Percentiles rank a stretch among this genome's conserved stretches.
phyloP scores from a whole-genome alignment of 2,888 invertebrate genomes.

The Petrolisthes manimaculis region DNA sequence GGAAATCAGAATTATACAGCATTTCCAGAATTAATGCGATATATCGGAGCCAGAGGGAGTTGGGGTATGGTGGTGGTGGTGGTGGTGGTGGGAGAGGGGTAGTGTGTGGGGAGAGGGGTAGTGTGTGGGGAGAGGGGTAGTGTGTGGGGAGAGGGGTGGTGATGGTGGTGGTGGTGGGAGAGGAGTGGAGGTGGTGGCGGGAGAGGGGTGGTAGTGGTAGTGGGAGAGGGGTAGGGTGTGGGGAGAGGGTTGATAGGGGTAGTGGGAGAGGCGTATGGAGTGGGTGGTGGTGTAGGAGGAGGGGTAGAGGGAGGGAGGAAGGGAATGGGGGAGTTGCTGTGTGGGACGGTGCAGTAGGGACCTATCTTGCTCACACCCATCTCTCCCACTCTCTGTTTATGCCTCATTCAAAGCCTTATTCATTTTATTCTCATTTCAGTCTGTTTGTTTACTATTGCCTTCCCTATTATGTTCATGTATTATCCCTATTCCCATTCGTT shows the following conservation, averaged over 20 bases:
- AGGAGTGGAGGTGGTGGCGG: too few relatives aligned
- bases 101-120: background rate
- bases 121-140: too few relatives aligned
- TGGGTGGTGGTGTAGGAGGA: too few relatives aligned
- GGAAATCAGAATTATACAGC: slow-evolving; percentile 58
- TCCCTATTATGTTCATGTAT: too few relatives aligned
- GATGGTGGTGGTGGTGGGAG: too few relatives aligned
- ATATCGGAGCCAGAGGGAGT: slow-evolving; percentile 24
- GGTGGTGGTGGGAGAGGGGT: background rate
- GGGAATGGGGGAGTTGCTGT: background rate
- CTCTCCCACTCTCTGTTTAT: background rate
- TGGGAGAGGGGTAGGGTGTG: too few relatives aligned
- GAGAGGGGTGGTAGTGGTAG: too few relatives aligned
- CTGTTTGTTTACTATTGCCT: too few relatives aligned
- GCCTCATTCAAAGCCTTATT: background rate
- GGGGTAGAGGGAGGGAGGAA: background rate
- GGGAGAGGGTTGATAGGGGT: too few relatives aligned
- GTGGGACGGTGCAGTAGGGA: background rate
- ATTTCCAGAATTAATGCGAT: slow-evolving; percentile 58
- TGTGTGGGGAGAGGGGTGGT: background rate
- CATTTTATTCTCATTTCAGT: background rate
- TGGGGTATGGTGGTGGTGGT: too few relatives aligned
- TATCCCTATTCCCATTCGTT: too few relatives aligned
- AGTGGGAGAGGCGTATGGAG: too few relatives aligned
- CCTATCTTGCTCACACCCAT: slow-evolving; percentile 39